Evolutionary conservation across 2,797 vertebrate species (phyloP), one percentile per base, ranked within the genome.

Genomic region (Eupleurogrammus muticus): DNA sequence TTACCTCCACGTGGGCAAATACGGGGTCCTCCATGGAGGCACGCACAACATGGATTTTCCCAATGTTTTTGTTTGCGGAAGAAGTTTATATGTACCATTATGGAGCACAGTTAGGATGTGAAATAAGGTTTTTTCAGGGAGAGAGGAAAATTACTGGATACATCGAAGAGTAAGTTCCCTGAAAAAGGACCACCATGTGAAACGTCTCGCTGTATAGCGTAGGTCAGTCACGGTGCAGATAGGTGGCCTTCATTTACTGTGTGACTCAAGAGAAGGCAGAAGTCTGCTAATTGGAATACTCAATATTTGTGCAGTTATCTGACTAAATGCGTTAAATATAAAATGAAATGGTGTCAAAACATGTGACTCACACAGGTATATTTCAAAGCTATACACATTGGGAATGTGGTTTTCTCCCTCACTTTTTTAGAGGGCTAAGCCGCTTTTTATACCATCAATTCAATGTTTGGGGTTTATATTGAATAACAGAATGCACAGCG

Each of bases 31-130:
- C 80, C 76, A 35, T 21, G 59, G 28, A 75, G 66, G 79, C 75
- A 76, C 66, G 62, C 79, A 47, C 76, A 69, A 87, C 82, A 74
- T 79, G 74, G 79, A 88, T 83, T 88, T 91, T 90, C 85, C 89
- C 86, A 73, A 17, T 85, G 79, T 92, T 92, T 91, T 79, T 91
- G 74, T 89, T 92, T 91, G 77, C 6, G 86, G 88, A 91, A 85
- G 81, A 79, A 85, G 64, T 91, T 87, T 85, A 83, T 84, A 78
- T 80, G 77, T 82, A 71, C 87, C 81, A 63, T 81, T 83, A 82
- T 70, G 73, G 67, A 67, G 68, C 72, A 69, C 63, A 56, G 65
- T 59, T 73, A 59, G 66, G 62, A 79, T 79, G 54, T 79, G 62
- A 77, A 70, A 73, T 38, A 56, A 1, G 19, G 11, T 50, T 82